phyloP scores from a whole-genome alignment of 2,797 vertebrate genomes.

The Pseudochromis fuscus region DNA sequence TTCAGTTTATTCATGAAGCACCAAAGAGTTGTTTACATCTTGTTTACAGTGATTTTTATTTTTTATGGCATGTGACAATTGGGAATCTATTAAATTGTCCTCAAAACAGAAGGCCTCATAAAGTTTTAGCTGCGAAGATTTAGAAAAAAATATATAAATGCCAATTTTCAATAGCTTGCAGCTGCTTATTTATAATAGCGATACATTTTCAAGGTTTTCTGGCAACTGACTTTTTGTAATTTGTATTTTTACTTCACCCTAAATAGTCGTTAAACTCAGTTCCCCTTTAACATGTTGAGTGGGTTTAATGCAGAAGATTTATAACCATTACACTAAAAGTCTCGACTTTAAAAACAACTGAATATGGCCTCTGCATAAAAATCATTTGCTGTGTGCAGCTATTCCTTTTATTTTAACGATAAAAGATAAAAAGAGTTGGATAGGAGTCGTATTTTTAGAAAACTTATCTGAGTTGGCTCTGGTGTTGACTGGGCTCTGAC shows the following conservation, averaged over 20 bases:
- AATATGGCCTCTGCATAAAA: background rate
- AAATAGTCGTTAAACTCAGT: constrained; percentile 24
- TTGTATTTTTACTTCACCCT: constrained; percentile 3
- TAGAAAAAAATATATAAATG: constrained; percentile 20
- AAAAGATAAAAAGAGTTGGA: too few relatives aligned
- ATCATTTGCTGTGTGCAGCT: too few relatives aligned
- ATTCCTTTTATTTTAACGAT: too few relatives aligned
- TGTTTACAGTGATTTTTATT: too few relatives aligned
- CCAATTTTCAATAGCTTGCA: background rate
- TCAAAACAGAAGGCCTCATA: constrained; percentile 16
- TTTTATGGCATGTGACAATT: too few relatives aligned
- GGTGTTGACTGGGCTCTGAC: too few relatives aligned
- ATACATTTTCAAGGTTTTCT: background rate
- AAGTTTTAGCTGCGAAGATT: constrained; percentile 3
- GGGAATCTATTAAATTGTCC: too few relatives aligned
- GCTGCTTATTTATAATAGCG: constrained; percentile 17
- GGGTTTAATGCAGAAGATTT: background rate
- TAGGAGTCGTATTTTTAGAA: too few relatives aligned
- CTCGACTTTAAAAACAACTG: background rate
- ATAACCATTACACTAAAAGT: background rate
- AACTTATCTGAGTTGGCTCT: too few relatives aligned
- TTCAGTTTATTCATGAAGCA: too few relatives aligned
- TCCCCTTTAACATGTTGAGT: background rate
- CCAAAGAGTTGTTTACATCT: too few relatives aligned
- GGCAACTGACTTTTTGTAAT: constrained; percentile 3